A percentile compares a stretch with the other conserved stretches of the same genome.
These are phyloP conservation scores for Furcula furcula DNA, from an alignment of 2,888 invertebrate species.

Conservation along the genomic window DNA sequence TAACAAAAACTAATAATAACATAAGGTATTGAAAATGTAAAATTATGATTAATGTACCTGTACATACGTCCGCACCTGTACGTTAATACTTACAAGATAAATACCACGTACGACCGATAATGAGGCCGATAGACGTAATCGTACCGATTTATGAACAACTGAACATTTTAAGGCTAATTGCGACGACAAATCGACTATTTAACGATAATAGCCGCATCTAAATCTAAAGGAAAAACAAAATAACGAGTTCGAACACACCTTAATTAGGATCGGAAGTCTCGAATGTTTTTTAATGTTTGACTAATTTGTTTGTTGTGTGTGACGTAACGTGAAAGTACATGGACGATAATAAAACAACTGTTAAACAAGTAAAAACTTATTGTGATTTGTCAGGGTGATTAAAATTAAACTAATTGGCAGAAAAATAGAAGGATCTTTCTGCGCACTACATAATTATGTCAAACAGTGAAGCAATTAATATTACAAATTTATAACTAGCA, in stretches of 20 bases:
- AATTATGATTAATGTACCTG: neutral
- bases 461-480: neutral
- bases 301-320: constrained; percentile 63
- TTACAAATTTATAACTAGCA: neutral
- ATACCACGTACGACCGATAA: constrained; percentile 23
- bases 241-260: constrained; percentile 50
- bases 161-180: constrained; percentile 67
- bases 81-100: constrained; percentile 18
- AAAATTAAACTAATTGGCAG: constrained; percentile 39
- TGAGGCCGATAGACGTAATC: constrained; percentile 43
- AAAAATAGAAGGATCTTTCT: neutral
- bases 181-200: constrained; percentile 58
- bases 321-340: constrained; percentile 27
- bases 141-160: constrained; percentile 52
- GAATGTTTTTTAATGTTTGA: constrained; percentile 62
- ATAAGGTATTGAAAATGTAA: no score
- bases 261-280: constrained; percentile 72
- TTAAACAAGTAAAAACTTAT: constrained; percentile 23
- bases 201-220: constrained; percentile 65
- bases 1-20: no score
- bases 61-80: constrained; percentile 1
- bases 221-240: constrained; percentile 50
- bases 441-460: neutral
- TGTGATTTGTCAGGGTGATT: constrained; percentile 28
- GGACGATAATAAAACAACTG: constrained; percentile 24